Evolutionary conservation across 2,797 vertebrate genomes (phyloP), one percentile per base, ranked within the genome.

Genomic region (Picus viridis): DNA sequence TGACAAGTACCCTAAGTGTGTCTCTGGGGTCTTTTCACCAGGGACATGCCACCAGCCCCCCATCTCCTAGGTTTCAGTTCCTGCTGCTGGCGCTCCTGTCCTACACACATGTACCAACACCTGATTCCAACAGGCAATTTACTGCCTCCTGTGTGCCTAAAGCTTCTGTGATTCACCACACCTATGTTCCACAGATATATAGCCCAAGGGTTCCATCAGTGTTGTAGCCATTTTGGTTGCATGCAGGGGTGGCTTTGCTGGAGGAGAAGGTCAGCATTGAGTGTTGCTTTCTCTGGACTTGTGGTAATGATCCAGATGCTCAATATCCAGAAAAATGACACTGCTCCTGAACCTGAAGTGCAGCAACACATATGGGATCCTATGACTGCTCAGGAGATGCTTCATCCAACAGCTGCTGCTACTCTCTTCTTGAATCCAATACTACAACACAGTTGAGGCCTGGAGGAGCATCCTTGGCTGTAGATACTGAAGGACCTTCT

Each of bases 191-290:
- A 30, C 20, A 32, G 19, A 26, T 43, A 4, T 10, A 22, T 54
- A 39, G 17, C 17, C 26, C 1, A 0, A 49, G 26, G 45, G 32
- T 3, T 13, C 59, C 15, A 6, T 8, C 5, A 8, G n/a, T 19
- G 6, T 2, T 0, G 8, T 0, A 2, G 36, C 6, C 9, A 7
- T 29, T 85, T 56, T 72, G 19, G 16, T 22, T 36, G 39, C 30
- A 36, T 0, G 1, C 19, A 30, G 23, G 7, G 30, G 10, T 2
- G 30, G 6, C 12, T 30, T 67, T 71, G 63, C 41, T 51, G 24
- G 29, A 62, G 45, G 16, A 77, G 36, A 29, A 43, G 27, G 19
- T 62, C 58, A 39, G 4, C 47, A 18, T 4, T 34, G 34, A 51
- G 20, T 67, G 30, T 30, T 56, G 32, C 7, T 11, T 26, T 43